Evolutionary conservation across 2,888 invertebrate genomes (phyloP), one percentile per base, ranked within the genome.

Genomic region (Polymixis lichenea): DNA sequence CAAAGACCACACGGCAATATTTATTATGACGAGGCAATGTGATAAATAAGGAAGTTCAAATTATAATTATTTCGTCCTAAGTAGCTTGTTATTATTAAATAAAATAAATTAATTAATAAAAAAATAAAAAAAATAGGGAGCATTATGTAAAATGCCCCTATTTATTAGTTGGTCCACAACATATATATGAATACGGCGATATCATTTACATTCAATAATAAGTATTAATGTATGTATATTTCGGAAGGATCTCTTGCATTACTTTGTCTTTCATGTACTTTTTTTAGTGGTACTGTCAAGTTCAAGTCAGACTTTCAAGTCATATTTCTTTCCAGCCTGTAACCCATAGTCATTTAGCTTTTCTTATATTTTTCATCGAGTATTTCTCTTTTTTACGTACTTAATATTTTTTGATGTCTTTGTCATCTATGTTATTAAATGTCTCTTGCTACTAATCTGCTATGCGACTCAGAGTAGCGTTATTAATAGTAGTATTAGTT

Each of bases 401-500:
- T 67, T 76, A 6, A 46, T 25, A 46, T n/a, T 11, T 46, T 53
- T 53, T 8, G 22, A 53, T n/a, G n/a, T n/a, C n/a, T n/a, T 53
- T 38, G 38, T 3, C 5, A 38, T 38, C 38, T 56, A 0, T 43
- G 43, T 62, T 62, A 6, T 2, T 28, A 15, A 53, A 25, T 5
- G 17, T 64, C 1, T 60, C 7, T 38, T 64, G 38, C 32, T 53
- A 11, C 5, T 38, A 38, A 28, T 28, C 19, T 62, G 15, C 1
- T 55, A 43, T 32, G 22, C 8, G 13, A 56, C 43, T 53, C 17
- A 28, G 7, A 62, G 8, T 43, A 68, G 6, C 8, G n/a, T 53
- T 79, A 67, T 62, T 72, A 62, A 72, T 60, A 79, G 19, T 17
- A 67, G 53, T 22, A 7, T 9, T 25, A 43, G 11, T 32, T 13